Percentiles rank a stretch among this genome's conserved stretches.
phyloP scores from a whole-genome alignment of 2,797 vertebrate genomes.

The Hoplostethus mediterraneus region DNA sequence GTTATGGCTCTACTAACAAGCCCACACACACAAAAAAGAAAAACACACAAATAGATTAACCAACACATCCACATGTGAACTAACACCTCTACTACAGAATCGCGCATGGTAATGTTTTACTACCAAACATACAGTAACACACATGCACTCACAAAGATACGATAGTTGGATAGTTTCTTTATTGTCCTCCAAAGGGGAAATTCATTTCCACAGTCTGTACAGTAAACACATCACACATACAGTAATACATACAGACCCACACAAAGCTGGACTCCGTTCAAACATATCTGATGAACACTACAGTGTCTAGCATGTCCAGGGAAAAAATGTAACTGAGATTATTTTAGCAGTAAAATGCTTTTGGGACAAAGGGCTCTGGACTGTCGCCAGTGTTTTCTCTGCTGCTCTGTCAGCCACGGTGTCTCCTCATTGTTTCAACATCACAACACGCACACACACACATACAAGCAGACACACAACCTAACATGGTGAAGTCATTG shows the following conservation, averaged over 20 bases:
- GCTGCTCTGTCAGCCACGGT: slow-evolving; percentile 53
- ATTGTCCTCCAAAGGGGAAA: no score
- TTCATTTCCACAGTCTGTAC: no score
- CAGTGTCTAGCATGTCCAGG: not conserved
- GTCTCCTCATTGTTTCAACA: slow-evolving; percentile 72
- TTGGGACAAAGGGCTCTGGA: slow-evolving; percentile 43
- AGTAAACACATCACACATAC: no score
- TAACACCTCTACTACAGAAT: not conserved
- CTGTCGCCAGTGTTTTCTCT: slow-evolving; percentile 47
- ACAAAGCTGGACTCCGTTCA: not conserved
- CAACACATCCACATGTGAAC: not conserved
- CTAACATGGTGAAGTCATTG: slow-evolving; percentile 68
- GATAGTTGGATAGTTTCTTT: no score
- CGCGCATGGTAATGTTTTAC: no score
- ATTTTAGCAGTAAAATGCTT: slow-evolving; percentile 5
- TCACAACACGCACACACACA: slow-evolving; percentile 16
- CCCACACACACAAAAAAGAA: not conserved
- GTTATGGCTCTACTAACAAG: slow-evolving; percentile 20
- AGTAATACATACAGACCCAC: no score
- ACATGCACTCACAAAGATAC: no score
- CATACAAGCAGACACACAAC: slow-evolving; percentile 31
- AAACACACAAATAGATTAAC: not conserved
- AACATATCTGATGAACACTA: not conserved
- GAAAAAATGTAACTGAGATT: slow-evolving; percentile 12
- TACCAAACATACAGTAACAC: no score